Conservation (phyloP, 2,113 vertebrate species). For the Pyxicephalus adspersus region DNA sequence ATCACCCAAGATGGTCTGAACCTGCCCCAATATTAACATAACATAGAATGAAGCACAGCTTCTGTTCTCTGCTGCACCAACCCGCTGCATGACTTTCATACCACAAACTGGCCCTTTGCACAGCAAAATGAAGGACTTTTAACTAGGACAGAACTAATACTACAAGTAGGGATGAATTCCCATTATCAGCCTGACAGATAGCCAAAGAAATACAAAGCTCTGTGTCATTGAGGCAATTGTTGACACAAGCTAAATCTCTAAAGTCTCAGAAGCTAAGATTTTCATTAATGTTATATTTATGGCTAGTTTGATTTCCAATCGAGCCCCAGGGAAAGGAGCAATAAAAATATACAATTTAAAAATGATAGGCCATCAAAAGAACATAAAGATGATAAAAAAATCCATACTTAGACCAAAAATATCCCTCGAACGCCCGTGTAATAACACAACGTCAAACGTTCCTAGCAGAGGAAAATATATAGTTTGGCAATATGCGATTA, state of each 20-base stretch:
- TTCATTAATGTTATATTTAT: slow-evolving; percentile 48
- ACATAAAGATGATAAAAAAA: slow-evolving; percentile 47
- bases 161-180: background rate
- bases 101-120: background rate
- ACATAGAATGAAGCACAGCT: no score
- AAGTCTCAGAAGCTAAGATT: slow-evolving; percentile 12
- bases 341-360: slow-evolving; percentile 50
- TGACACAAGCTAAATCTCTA: slow-evolving; percentile 27
- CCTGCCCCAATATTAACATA: no score
- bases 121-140: background rate
- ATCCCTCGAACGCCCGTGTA: slow-evolving; percentile 10
- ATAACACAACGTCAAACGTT: slow-evolving; percentile 21
- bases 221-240: background rate
- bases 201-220: background rate
- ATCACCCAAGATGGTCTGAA: no score
- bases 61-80: no score
- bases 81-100: background rate
- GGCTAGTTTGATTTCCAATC: slow-evolving; percentile 50
- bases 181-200: slow-evolving; percentile 28
- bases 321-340: slow-evolving; percentile 31
- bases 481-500: slow-evolving; percentile 45
- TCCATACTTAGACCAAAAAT: slow-evolving; percentile 42
- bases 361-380: slow-evolving; percentile 39
- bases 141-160: slow-evolving; percentile 5
- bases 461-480: slow-evolving; percentile 1